Percentiles rank a stretch among this genome's conserved stretches.
These are phyloP conservation scores for Illadopsis cleaveri DNA, from an alignment of 2,113 vertebrate species.

Conservation along the genomic window DNA sequence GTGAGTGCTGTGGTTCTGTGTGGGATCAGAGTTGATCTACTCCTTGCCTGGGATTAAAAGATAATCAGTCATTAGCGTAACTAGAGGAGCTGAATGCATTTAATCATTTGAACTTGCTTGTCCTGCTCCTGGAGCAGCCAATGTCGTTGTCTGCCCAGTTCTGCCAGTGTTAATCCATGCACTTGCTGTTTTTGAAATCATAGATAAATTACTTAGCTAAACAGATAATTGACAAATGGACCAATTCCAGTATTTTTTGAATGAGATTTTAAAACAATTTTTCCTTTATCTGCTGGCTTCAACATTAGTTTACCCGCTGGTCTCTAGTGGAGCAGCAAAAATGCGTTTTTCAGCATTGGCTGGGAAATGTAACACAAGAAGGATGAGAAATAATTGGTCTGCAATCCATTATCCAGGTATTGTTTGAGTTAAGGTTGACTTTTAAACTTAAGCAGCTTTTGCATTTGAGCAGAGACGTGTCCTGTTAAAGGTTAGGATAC, in stretches of 20 bases:
- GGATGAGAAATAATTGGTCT: conserved; percentile 17
- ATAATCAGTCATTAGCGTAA: conserved; percentile 12
- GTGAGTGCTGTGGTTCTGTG: neutral
- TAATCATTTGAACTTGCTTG: neutral
- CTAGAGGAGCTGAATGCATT: neutral
- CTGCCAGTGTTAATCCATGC: neutral
- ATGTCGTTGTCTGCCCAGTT: neutral
- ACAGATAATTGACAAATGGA: neutral
- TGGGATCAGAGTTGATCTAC: neutral
- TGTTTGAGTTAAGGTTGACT: conserved; percentile 38
- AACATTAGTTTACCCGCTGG: neutral
- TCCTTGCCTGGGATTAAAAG: conserved; percentile 37
- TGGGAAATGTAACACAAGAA: conserved; percentile 2
- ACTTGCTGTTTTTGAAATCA: neutral
- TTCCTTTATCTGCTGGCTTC: neutral
- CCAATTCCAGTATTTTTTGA: neutral
- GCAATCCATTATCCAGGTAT: conserved; percentile 21
- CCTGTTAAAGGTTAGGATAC: neutral
- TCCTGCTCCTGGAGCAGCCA: neutral
- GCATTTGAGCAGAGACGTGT: neutral
- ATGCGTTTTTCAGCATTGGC: neutral
- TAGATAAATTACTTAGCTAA: neutral
- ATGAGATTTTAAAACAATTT: neutral
- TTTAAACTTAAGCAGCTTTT: conserved; percentile 17
- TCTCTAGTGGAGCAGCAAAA: neutral